A percentile compares a stretch with the other conserved stretches of the same genome.
Conservation (phyloP, 2,888 invertebrate genomes). For the Leptodirus hochenwartii region DNA sequence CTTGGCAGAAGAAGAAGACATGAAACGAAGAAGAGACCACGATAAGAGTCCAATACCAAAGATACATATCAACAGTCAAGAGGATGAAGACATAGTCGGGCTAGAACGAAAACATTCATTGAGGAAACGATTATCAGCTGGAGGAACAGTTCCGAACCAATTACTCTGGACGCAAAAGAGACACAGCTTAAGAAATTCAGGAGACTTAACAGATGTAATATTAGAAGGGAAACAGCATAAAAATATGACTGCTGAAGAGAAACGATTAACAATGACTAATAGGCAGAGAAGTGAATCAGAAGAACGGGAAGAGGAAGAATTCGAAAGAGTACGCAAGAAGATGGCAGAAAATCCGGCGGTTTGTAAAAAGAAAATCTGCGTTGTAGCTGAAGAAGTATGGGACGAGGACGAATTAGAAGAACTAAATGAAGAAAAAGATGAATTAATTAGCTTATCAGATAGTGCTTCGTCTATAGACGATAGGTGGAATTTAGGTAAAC, state of each 20-base stretch:
- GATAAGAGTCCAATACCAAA: conserved; percentile 20
- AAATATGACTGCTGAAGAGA: conserved; percentile 15
- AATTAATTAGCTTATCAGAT: conserved; percentile 22
- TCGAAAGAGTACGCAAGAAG: conserved; percentile 20
- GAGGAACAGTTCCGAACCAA: conserved; percentile 23
- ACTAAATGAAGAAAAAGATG: conserved; percentile 19
- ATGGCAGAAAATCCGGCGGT: conserved; percentile 25
- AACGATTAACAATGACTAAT: conserved; percentile 17
- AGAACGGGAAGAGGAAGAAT: conserved; percentile 23
- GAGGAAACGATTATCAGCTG: conserved; percentile 30
- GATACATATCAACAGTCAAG: conserved; percentile 33
- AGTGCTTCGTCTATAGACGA: conserved; percentile 21
- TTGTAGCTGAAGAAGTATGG: conserved; percentile 28
- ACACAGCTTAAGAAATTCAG: conserved; percentile 20
- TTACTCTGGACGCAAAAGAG: conserved; percentile 22
- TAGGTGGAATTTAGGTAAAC: conserved; percentile 17
- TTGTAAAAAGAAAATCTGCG: conserved; percentile 17
- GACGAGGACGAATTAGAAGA: conserved; percentile 24
- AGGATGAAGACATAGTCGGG: conserved; percentile 27
- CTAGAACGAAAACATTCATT: conserved; percentile 30
- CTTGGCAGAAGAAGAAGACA: conserved; percentile 50
- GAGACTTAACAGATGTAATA: conserved; percentile 19
- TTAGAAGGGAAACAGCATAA: conserved; percentile 17
- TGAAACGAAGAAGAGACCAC: conserved; percentile 16
- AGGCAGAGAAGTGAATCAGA: conserved; percentile 22